A percentile compares a stretch with the other conserved stretches of the same genome.
phyloP scores from a whole-genome alignment of 2,113 vertebrate genomes.

The Spizaetus ornatus region DNA sequence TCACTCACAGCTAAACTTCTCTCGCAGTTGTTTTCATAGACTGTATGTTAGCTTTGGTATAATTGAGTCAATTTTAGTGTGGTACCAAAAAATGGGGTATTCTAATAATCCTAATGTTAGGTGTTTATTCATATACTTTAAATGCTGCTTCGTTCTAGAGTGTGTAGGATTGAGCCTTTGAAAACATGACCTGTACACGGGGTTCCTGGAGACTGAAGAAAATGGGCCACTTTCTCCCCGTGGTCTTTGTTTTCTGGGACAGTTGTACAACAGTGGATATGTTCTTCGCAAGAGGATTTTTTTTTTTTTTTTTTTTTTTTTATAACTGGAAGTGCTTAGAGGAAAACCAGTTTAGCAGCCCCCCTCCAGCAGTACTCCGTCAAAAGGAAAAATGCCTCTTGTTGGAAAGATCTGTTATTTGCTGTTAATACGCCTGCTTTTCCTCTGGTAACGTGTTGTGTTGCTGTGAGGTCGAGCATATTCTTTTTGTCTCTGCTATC shows the following conservation, averaged over 20 bases:
- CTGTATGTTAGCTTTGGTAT: neutral
- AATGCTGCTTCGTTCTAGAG: neutral
- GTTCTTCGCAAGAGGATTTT: neutral
- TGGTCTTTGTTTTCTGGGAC: slow-evolving; percentile 80
- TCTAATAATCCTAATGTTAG: neutral
- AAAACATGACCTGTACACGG: slow-evolving; percentile 34
- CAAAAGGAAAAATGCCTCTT: neutral
- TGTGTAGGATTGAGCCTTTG: neutral
- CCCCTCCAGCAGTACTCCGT: neutral
- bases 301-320: neutral
- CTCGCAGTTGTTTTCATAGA: neutral
- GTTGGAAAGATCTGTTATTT: neutral
- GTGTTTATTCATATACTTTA: neutral
- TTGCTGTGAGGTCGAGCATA: neutral
- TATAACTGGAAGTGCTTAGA: neutral
- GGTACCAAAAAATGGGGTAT: neutral
- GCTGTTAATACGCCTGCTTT: neutral
- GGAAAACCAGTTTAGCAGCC: slow-evolving; percentile 31
- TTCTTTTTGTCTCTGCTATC: neutral
- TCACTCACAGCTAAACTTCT: slow-evolving; percentile 16
- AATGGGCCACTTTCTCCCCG: slow-evolving; percentile 74
- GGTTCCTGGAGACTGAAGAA: slow-evolving; percentile 61
- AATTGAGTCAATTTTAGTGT: neutral
- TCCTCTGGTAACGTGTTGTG: neutral
- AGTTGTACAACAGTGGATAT: slow-evolving; percentile 32